These are phyloP conservation scores for Pardalotus punctatus DNA, from an alignment of 2,113 vertebrate genomes.

Conservation along the genomic window DNA sequence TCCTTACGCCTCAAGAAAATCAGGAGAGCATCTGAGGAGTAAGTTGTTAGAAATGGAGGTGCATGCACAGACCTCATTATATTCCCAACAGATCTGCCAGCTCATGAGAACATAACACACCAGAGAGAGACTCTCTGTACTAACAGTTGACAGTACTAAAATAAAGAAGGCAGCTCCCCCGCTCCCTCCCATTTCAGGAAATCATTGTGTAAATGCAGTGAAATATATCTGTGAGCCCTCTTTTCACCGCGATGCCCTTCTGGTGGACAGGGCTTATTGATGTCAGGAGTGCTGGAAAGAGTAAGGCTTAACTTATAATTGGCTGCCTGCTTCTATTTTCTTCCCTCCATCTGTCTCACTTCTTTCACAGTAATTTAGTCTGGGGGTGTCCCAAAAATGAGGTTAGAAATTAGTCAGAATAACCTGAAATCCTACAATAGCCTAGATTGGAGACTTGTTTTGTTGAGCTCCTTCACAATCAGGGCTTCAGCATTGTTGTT, in stretches of 20 bases:
- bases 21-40: constrained; percentile 61
- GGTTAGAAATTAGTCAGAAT: constrained; percentile 23
- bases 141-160: constrained; percentile 27
- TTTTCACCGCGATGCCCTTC: neutral
- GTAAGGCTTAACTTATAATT: neutral
- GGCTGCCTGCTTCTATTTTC: constrained; percentile 12
- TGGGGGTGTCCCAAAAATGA: neutral
- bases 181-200: neutral
- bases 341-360: constrained; percentile 16
- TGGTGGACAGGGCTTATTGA: neutral
- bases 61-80: constrained; percentile 54
- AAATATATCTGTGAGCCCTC: neutral
- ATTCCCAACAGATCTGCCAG: constrained; percentile 62
- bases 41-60: constrained; percentile 62
- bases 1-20: constrained; percentile 66
- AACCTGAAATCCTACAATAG: neutral
- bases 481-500: neutral
- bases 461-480: neutral
- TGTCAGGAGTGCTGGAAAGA: neutral
- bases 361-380: constrained; percentile 5
- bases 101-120: constrained; percentile 49
- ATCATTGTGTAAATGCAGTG: neutral
- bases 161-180: constrained; percentile 21
- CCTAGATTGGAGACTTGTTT: neutral
- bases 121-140: constrained; percentile 14